phyloP scores from a whole-genome alignment of 2,888 invertebrate species.

The Dasysyrphus tricinctus region DNA sequence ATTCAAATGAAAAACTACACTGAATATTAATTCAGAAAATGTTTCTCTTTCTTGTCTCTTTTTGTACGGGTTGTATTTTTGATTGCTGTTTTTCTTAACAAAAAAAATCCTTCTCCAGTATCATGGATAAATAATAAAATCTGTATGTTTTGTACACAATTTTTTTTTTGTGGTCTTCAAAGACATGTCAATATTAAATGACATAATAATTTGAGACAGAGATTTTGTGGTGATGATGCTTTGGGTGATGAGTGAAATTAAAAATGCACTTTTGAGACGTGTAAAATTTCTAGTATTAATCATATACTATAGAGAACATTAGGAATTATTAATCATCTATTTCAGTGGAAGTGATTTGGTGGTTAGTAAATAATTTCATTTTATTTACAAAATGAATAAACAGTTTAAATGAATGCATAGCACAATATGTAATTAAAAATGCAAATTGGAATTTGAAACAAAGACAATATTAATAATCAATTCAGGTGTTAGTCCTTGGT shows the following conservation, averaged over 20 bases:
- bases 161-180: conserved; percentile 6
- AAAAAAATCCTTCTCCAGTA: not conserved
- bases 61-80: conserved; percentile 13
- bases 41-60: not conserved
- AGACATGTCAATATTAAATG: conserved; percentile 40
- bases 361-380: not conserved
- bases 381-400: not conserved
- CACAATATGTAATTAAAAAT: too few relatives aligned
- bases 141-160: conserved; percentile 13
- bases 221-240: not conserved
- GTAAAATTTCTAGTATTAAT: not conserved
- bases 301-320: not conserved
- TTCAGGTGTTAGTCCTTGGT: too few relatives aligned
- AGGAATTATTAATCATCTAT: conserved; percentile 30
- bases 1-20: conserved; percentile 40
- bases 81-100: not conserved
- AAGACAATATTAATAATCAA: too few relatives aligned
- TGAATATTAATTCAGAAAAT: conserved; percentile 21
- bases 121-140: conserved; percentile 12
- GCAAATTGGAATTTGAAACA: too few relatives aligned
- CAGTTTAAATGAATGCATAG: too few relatives aligned
- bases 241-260: not conserved
- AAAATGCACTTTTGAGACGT: conserved; percentile 16
- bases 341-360: not conserved
- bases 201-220: not conserved